Percentiles rank a stretch among this genome's conserved stretches.
phyloP scores from a whole-genome alignment of 2,797 vertebrate genomes.

The Channallabes apus region DNA sequence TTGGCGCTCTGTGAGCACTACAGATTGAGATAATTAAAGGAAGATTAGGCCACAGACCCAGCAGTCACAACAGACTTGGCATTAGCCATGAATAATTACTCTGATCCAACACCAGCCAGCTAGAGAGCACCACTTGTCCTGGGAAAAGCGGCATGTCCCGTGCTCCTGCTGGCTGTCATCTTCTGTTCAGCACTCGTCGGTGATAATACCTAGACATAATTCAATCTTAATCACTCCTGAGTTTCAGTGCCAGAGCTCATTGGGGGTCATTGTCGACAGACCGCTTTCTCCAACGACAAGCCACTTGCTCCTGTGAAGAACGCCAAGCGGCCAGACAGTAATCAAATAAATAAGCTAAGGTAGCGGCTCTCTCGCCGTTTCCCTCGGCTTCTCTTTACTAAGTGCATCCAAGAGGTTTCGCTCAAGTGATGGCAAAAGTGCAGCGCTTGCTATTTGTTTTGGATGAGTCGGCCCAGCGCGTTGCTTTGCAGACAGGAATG shows the following conservation, averaged over 20 bases:
- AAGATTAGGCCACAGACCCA: conserved; percentile 74
- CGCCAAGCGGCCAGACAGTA: conserved; percentile 31
- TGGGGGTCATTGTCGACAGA: conserved; percentile 58
- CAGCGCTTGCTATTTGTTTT: conserved; percentile 60
- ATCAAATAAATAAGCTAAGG: conserved; percentile 49
- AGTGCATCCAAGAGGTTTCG: conserved; percentile 40
- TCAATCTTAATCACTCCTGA: conserved; percentile 64
- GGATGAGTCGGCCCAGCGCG: conserved; percentile 46
- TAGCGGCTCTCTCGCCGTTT: conserved; percentile 26
- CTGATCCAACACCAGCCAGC: conserved; percentile 72
- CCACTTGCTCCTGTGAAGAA: conserved; percentile 34
- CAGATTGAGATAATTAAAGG: conserved; percentile 77
- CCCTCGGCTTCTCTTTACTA: conserved; percentile 8
- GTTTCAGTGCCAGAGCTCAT: conserved; percentile 54
- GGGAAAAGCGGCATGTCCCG: conserved; percentile 64
- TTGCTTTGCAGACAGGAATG: conserved; percentile 53
- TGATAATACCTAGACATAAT: conserved; percentile 68
- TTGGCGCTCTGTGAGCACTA: conserved; percentile 66
- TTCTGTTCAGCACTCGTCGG: conserved; percentile 66
- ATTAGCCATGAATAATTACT: conserved; percentile 70
- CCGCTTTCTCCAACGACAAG: conserved; percentile 51
- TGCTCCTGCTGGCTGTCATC: conserved; percentile 67
- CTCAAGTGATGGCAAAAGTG: conserved; percentile 39
- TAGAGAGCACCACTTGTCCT: conserved; percentile 72
- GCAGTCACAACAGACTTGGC: conserved; percentile 71